A percentile compares a stretch with the other conserved stretches of the same genome.
phyloP scores from a whole-genome alignment of 64 coral and sea anemone genomes.

The Montipora efflorescens region DNA sequence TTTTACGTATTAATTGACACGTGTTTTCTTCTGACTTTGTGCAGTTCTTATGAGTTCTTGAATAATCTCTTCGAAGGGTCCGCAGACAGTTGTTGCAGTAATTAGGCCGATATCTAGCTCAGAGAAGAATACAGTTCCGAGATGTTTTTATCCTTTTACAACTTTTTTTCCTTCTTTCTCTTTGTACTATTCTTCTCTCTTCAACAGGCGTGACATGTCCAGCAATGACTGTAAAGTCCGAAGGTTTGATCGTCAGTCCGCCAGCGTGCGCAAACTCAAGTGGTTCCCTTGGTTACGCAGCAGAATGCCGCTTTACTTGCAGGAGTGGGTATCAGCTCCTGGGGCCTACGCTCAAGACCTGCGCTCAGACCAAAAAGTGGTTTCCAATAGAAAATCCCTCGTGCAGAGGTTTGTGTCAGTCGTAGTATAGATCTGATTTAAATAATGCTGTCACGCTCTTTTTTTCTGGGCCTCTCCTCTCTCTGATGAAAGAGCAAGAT shows the following conservation, averaged over 20 bases:
- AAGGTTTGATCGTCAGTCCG: constrained; percentile 31
- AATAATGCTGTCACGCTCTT: neutral
- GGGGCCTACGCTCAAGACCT: constrained; percentile 43
- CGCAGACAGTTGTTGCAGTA: neutral
- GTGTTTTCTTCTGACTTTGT: neutral
- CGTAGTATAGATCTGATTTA: neutral
- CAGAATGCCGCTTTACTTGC: constrained; percentile 43
- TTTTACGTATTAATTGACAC: neutral
- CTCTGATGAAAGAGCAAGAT: neutral
- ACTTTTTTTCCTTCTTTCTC: neutral
- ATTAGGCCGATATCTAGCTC: neutral
- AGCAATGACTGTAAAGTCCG: constrained; percentile 8
- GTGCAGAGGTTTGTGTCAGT: constrained; percentile 34
- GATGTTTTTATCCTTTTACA: neutral
- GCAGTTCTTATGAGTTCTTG: neutral
- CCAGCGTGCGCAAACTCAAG: constrained; percentile 14
- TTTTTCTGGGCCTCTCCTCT: neutral
- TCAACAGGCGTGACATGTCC: constrained; percentile 36
- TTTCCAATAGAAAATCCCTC: constrained; percentile 46
- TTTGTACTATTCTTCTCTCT: neutral
- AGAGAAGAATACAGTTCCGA: neutral
- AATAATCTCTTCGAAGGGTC: neutral
- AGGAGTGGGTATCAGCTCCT: constrained; percentile 33
- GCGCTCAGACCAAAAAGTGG: constrained; percentile 30
- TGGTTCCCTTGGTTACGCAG: neutral